A percentile compares a stretch with the other conserved stretches of the same genome.
phyloP scores from a whole-genome alignment of 2,888 invertebrate genomes.

The Aphodius granarius region DNA sequence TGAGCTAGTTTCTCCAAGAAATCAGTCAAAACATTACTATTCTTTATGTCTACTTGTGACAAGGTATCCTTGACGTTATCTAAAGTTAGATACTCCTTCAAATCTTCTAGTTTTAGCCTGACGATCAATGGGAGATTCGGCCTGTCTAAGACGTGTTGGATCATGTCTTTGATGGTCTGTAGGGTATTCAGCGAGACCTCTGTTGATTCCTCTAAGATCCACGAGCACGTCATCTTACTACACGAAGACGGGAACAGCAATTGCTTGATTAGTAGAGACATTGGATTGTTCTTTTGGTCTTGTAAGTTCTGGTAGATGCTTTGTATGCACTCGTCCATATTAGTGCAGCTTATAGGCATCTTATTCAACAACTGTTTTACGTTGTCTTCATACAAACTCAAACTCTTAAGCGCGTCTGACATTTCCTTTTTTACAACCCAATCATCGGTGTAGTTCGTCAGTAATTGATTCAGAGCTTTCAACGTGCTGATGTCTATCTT shows the following conservation, averaged over 20 bases:
- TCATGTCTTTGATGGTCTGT: not conserved
- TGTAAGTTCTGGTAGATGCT: not conserved
- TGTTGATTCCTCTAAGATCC: not conserved
- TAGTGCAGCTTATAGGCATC: not conserved
- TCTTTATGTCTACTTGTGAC: not conserved
- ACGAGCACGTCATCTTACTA: not conserved
- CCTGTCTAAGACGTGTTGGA: not conserved
- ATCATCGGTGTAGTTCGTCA: conserved; percentile 3
- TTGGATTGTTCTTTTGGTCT: not conserved
- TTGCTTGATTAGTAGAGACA: not conserved
- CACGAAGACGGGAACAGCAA: conserved; percentile 4
- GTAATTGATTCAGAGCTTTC: not conserved
- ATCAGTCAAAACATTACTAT: not conserved
- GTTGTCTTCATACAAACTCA: not conserved
- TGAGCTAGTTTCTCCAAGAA: not conserved
- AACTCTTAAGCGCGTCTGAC: not conserved
- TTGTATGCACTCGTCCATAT: not conserved
- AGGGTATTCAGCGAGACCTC: not conserved
- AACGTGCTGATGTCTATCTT: not conserved
- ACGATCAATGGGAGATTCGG: not conserved
- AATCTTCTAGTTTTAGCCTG: conserved; percentile 2
- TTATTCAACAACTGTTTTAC: not conserved
- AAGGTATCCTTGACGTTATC: not conserved
- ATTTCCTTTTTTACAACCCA: not conserved
- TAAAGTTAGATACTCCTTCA: not conserved